Evolutionary conservation across 1,140 invertebrate species (phyloP), one percentile per base, ranked within the genome.

Genomic region (Vanessa atalanta): DNA sequence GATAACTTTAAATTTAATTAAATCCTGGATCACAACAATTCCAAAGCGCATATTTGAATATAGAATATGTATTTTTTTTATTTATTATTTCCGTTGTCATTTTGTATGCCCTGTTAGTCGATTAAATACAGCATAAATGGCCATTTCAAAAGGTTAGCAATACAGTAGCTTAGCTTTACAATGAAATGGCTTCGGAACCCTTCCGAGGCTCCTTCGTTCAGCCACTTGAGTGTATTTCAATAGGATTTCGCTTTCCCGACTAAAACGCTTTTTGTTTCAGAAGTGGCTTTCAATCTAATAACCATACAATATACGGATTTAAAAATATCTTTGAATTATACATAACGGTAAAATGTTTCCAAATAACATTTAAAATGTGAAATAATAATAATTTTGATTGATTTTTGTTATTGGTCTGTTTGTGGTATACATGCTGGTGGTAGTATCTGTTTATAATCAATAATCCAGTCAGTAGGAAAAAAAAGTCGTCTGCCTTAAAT

Each of bases 211-310:
- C n/a, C 51, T 53, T 55, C 71, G 63, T 67, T 69, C 50, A 53
- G 48, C 61, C 47, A 31, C 61, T 73, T 55, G 48, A 74, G 72
- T 69, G 57, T 74, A 69, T 68, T 74, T 73, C 47, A 74, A 69
- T 55, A 55, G 47, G 47, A 55, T 69, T 74, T 67, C 61, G 66
- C 43, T 26, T 67, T 66, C 12, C 9, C 20, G 50, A 66, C 65
- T 66, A 16, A 53, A n/a, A 66, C 7, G 53, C 53, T 57, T 57
- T 57, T 53, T 66, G 47, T 66, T 66, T 51, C n/a, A 51, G 23
- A 66, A 51, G 47, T 12, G 23, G 14, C 26, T 11, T 66, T 53
- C 47, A 57, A 57, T 57, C 20, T 57, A 57, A 57, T 57, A 20
- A 57, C 16, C 53, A 57, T n/a, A 57, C 23, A 23, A 57, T 57